Evolutionary conservation across 2,797 vertebrate species (phyloP), one percentile per base, ranked within the genome.

Genomic region (Salarias fasciatus): DNA sequence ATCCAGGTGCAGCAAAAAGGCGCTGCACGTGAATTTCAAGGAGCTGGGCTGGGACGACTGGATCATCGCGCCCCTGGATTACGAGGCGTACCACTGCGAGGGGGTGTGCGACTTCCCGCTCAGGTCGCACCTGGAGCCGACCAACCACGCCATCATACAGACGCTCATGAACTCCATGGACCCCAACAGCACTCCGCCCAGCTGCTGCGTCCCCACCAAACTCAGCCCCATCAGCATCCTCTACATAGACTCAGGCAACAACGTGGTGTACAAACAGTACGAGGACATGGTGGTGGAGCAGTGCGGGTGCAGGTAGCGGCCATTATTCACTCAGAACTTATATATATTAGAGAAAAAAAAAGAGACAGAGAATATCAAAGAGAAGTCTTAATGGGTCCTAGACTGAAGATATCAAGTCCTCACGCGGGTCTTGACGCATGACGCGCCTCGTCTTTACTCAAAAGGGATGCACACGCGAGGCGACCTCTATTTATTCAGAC

Each of bases 91-190:
- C 82, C 97, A 98, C 91, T 99, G 97, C 86, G 96, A 98, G 79
- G 97, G 97, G 18, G 94, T 96, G 70, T 99, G 97, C 75, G 97
- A 99, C 89, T 99, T 99, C 81, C 97, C 97, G 1, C 85, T 99
- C 58, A 89, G 97, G 72, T 98, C 97, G 49, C 97, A 99, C 92
- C 91, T 98, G 57, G 97, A 98, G 87, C 97, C 97, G 65, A 99
- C 97, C 45, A 99, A 99, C 92, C 96, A 99, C 75, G 96, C 97
- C 86, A 98, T 99, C 88, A 98, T 99, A 88, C 97, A 99, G 91
- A 99, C 97, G 5, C 94, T 99, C 57, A 98, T 99, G 96, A 97
- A 98, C 92, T 99, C 97, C 69, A 98, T 99, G 96, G 96, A 97
- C 80, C 96, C 97, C 15, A 93, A 94, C 87, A 93, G 96, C 86